phyloP scores from a whole-genome alignment of 2,113 vertebrate genomes.

The Platichthys stellatus region DNA sequence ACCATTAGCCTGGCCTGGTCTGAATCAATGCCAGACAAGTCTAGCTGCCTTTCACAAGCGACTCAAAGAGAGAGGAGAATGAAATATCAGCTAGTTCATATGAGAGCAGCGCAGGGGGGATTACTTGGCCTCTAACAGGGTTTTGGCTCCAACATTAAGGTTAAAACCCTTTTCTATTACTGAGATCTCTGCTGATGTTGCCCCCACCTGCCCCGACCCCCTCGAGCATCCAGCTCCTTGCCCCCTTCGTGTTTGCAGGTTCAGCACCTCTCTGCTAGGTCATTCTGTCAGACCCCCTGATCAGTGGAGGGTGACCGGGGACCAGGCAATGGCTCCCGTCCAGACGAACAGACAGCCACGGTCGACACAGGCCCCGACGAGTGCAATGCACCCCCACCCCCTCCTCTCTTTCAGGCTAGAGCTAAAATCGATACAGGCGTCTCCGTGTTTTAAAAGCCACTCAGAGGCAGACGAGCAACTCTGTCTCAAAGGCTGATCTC shows the following conservation, averaged over 20 bases:
- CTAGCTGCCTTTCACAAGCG: conserved; percentile 47
- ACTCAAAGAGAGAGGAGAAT: conserved; percentile 9
- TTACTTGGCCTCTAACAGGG: conserved; percentile 84
- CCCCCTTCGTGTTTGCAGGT: conserved; percentile 83
- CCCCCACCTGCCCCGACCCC: conserved; percentile 64
- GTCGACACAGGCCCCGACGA: conserved; percentile 43
- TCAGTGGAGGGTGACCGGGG: conserved; percentile 80
- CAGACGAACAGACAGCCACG: conserved; percentile 60
- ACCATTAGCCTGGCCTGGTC: neutral
- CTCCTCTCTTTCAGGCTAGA: conserved; percentile 49
- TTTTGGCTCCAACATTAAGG: conserved; percentile 85
- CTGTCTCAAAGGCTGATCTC: conserved; percentile 82
- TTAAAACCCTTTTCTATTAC: conserved; percentile 88
- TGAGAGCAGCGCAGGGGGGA: conserved; percentile 79
- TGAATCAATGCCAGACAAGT: conserved; percentile 34
- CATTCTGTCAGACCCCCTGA: conserved; percentile 79
- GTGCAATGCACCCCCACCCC: conserved; percentile 2
- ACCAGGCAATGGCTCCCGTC: conserved; percentile 72
- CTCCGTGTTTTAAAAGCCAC: conserved; percentile 83
- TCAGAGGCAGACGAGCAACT: conserved; percentile 80
- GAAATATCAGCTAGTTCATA: conserved; percentile 70
- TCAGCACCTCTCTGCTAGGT: conserved; percentile 80
- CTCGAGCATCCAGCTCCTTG: conserved; percentile 74
- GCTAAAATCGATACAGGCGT: conserved; percentile 84
- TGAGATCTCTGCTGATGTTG: conserved; percentile 79